phyloP scores from a whole-genome alignment of 2,113 vertebrate genomes.

The Mellivora capensis region DNA sequence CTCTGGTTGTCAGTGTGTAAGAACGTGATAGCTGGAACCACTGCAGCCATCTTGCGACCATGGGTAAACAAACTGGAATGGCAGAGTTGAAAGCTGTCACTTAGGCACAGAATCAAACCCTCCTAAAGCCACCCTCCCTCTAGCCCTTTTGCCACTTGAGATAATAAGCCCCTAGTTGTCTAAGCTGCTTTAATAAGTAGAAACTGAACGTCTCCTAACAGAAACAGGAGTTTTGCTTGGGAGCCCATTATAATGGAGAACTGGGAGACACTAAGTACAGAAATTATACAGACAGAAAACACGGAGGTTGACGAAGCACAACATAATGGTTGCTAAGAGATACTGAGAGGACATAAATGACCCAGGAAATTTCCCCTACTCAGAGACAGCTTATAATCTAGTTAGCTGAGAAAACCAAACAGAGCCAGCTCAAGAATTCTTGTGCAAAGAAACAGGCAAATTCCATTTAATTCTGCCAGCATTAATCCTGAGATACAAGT shows the following conservation, averaged over 20 bases:
- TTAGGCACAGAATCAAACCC: neutral
- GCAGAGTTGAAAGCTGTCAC: neutral
- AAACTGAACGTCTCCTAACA: neutral
- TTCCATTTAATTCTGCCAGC: conserved; percentile 21
- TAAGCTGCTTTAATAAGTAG: neutral
- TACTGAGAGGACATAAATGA: neutral
- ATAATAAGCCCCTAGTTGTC: neutral
- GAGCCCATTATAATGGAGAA: neutral
- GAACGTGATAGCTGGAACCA: fast-evolving
- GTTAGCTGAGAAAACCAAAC: conserved; percentile 40
- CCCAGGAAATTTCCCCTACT: neutral
- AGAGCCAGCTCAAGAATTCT: conserved; percentile 24
- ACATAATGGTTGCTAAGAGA: conserved; percentile 5
- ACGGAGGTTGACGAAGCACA: neutral
- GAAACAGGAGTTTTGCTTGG: neutral
- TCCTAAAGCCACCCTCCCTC: neutral
- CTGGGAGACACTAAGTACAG: neutral
- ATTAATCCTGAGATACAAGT: neutral
- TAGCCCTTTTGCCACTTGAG: neutral
- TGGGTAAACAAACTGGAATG: neutral
- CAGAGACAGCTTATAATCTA: conserved; percentile 2
- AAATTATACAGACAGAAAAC: neutral
- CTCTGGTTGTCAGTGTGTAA: neutral
- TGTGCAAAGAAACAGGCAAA: conserved; percentile 29
- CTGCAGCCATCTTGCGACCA: neutral